These are phyloP conservation scores for Mycetomoellerius zeteki DNA, from an alignment of 1,140 invertebrate species.

Conservation along the genomic window DNA sequence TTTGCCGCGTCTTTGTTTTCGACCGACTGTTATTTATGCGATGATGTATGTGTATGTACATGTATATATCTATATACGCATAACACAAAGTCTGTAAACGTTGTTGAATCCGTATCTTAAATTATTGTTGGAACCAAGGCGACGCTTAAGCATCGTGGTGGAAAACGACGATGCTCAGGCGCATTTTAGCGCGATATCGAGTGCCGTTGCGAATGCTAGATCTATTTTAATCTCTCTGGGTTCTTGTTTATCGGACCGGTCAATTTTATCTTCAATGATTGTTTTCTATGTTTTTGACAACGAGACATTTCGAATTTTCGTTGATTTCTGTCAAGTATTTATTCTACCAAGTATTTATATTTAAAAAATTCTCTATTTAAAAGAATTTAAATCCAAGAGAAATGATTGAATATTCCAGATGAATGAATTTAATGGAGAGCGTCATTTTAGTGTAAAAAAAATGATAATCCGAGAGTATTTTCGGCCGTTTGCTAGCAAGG, in stretches of 20 bases:
- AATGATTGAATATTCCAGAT: not conserved
- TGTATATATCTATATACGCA: constrained; percentile 28
- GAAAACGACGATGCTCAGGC: constrained; percentile 2
- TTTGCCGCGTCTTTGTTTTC: constrained; percentile 43
- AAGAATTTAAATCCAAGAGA: not conserved
- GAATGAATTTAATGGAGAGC: not conserved
- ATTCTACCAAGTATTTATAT: no score
- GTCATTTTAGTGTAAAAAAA: constrained; percentile 27
- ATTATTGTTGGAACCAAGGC: constrained; percentile 46
- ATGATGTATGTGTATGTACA: constrained; percentile 52
- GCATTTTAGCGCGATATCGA: constrained; percentile 7
- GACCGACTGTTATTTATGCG: constrained; percentile 48
- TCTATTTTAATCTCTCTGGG: constrained; percentile 48
- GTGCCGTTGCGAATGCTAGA: constrained; percentile 18
- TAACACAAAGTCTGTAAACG: constrained; percentile 42
- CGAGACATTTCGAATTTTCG: not conserved
- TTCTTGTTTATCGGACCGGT: constrained; percentile 17
- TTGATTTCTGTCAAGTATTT: not conserved
- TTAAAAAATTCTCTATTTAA: not conserved
- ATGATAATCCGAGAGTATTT: not conserved
- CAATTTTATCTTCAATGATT: constrained; percentile 16
- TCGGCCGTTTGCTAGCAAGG: not conserved
- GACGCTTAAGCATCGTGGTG: constrained; percentile 24
- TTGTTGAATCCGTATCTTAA: constrained; percentile 59
- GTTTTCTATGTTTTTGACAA: not conserved